Percentiles rank a stretch among this genome's conserved stretches.
phyloP scores from a whole-genome alignment of 2,888 invertebrate species.

The Acronicta psi region DNA sequence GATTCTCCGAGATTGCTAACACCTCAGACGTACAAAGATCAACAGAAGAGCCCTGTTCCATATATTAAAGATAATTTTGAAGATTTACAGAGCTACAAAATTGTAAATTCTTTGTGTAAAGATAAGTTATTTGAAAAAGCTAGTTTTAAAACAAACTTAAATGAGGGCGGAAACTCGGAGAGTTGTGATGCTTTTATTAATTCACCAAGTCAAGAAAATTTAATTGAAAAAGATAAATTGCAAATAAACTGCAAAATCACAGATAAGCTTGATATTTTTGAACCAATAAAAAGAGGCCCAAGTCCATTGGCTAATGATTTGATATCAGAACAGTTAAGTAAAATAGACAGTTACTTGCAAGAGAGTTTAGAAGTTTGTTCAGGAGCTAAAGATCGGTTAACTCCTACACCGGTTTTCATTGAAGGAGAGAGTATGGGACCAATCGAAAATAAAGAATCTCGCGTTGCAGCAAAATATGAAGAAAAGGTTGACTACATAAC shows the following conservation, averaged over 20 bases:
- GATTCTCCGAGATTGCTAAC: constrained; percentile 71
- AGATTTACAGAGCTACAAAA: constrained; percentile 85
- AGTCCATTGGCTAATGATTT: constrained; percentile 78
- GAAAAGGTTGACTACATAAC: constrained; percentile 38
- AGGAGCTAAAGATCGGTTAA: constrained; percentile 53
- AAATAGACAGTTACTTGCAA: constrained; percentile 82
- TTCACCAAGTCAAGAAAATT: constrained; percentile 75
- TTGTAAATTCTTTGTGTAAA: constrained; percentile 82
- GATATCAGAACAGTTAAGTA: constrained; percentile 80
- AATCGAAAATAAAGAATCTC: constrained; percentile 15
- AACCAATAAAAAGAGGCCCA: constrained; percentile 63
- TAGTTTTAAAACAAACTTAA: constrained; percentile 29
- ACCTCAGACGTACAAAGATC: constrained; percentile 60
- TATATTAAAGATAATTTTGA: constrained; percentile 78
- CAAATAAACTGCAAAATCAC: constrained; percentile 20
- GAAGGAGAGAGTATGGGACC: constrained; percentile 56
- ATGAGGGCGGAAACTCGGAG: constrained; percentile 36
- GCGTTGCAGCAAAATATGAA: constrained; percentile 37
- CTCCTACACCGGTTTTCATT: constrained; percentile 48
- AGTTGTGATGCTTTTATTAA: constrained; percentile 62
- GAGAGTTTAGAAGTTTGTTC: constrained; percentile 80
- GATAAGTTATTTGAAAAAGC: constrained; percentile 70
- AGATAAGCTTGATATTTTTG: constrained; percentile 53
- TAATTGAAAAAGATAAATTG: constrained; percentile 59
- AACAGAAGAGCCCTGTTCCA: constrained; percentile 67